These are phyloP conservation scores for Macaria notata DNA, from an alignment of 2,888 invertebrate genomes.

Conservation along the genomic window DNA sequence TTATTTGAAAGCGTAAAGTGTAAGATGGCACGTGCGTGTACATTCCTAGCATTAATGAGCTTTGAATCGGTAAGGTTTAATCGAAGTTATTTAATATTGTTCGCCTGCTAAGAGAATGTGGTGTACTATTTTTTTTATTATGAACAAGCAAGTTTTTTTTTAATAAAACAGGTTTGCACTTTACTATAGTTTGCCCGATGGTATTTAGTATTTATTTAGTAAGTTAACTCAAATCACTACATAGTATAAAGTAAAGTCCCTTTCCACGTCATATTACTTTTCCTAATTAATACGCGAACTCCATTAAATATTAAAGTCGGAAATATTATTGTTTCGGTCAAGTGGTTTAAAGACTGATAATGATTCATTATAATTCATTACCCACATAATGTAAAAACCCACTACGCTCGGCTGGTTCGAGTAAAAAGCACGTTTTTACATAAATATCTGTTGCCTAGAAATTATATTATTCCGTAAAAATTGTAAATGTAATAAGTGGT, in stretches of 20 bases:
- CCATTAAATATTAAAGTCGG: slow-evolving; percentile 12
- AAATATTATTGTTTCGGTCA: slow-evolving; percentile 20
- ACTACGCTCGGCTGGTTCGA: slow-evolving; percentile 13
- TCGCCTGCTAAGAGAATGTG: no score
- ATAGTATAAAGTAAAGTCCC: no score
- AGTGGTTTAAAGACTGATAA: slow-evolving; percentile 17
- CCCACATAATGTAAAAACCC: slow-evolving; percentile 15
- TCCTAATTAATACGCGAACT: neutral
- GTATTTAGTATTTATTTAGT: no score
- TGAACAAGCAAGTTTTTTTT: no score
- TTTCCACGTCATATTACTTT: no score
- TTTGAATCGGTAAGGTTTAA: neutral
- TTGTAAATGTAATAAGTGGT: neutral
- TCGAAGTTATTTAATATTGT: neutral
- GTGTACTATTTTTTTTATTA: no score
- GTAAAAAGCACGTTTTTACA: slow-evolving; percentile 15
- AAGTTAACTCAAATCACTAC: no score
- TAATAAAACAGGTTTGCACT: no score
- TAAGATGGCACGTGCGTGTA: slow-evolving; percentile 39
- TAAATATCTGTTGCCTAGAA: slow-evolving; percentile 15
- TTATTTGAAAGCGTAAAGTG: slow-evolving; percentile 49
- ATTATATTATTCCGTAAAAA: neutral
- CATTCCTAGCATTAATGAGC: slow-evolving; percentile 24
- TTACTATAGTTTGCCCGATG: no score
- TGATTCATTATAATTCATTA: slow-evolving; percentile 24